Base-by-base conservation (phyloP, 2,888 invertebrate genomes). In the Microdon myrmicae region DNA sequence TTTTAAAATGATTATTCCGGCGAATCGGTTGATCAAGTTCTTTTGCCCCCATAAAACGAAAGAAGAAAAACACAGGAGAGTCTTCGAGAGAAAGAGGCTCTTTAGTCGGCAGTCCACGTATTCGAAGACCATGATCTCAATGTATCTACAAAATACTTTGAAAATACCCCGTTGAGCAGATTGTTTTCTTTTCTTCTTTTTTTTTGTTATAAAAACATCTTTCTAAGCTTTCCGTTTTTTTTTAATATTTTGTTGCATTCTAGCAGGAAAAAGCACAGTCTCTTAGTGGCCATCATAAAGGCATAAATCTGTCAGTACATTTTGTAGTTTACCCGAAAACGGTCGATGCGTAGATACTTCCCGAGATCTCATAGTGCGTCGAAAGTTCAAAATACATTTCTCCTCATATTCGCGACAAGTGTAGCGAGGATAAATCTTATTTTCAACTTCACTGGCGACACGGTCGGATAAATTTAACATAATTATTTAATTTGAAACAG, bases 81-180 rank as follows among this genome's bases (percentile, higher is more conserved):
- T n/a, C n/a, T n/a, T n/a, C n/a, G n/a, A n/a, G n/a, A n/a, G n/a
- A n/a, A n/a, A n/a, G n/a, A n/a, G n/a, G n/a, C n/a, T n/a, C n/a
- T n/a, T n/a, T n/a, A n/a, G n/a, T n/a, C n/a, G n/a, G n/a, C n/a
- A n/a, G n/a, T n/a, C n/a, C n/a, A n/a, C n/a, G n/a, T n/a, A 64
- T 58, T 64, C 58, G 53, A 64, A 58, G 47, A 64, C 47, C 64
- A 58, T 64, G 64, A 64, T 64, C 64, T 64, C 64, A 64, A 56
- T 47, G 26, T 51, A 49, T 64, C 25, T 56, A 45, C 49, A 58
- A 47, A 64, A 51, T 28, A 17, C n/a, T 49, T 55, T 61, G 26
- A 23, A 55, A 53, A 35, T 26, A 47, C 58, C 58, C 48, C 41
- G 49, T 39, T 51, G 55, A 28, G 49, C 34, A 45, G 39, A 44